phyloP scores from a whole-genome alignment of 2,888 invertebrate species.

The Hoplodrina blanda region DNA sequence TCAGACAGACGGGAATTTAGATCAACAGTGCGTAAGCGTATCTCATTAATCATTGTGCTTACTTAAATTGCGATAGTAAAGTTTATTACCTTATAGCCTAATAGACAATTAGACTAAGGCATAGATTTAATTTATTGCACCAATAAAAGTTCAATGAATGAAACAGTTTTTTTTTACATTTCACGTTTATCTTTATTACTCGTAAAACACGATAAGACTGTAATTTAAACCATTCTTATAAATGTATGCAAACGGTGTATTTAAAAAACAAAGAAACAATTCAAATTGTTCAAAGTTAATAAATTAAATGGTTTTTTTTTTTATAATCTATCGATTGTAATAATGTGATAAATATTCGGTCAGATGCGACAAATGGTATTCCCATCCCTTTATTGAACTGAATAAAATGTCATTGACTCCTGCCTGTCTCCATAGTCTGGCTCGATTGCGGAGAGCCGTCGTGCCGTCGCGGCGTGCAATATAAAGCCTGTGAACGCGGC shows the following conservation, averaged over 20 bases:
- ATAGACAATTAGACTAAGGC: neutral
- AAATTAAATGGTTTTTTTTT: neutral
- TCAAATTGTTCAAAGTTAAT: neutral
- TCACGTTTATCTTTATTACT: conserved; percentile 7
- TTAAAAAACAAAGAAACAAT: neutral
- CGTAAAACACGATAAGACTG: conserved; percentile 15
- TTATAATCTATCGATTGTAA: neutral
- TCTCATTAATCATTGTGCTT: neutral
- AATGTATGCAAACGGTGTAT: neutral
- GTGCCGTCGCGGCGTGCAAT: conserved; percentile 50
- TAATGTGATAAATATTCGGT: neutral
- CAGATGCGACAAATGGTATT: neutral
- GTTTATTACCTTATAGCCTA: neutral
- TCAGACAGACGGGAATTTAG: too few relatives aligned
- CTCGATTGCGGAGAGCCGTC: conserved; percentile 38
- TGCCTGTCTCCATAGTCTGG: conserved; percentile 40
- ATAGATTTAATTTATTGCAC: conserved; percentile 31
- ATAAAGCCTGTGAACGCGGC: conserved; percentile 61
- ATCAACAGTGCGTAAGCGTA: neutral
- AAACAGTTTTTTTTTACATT: neutral
- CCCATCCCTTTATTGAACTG: conserved; percentile 41
- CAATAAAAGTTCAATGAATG: conserved; percentile 32
- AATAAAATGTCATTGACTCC: conserved; percentile 70
- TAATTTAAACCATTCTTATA: neutral
- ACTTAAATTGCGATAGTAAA: neutral